phyloP scores from a whole-genome alignment of 1,140 invertebrate species.

The Ceratitis capitata region DNA sequence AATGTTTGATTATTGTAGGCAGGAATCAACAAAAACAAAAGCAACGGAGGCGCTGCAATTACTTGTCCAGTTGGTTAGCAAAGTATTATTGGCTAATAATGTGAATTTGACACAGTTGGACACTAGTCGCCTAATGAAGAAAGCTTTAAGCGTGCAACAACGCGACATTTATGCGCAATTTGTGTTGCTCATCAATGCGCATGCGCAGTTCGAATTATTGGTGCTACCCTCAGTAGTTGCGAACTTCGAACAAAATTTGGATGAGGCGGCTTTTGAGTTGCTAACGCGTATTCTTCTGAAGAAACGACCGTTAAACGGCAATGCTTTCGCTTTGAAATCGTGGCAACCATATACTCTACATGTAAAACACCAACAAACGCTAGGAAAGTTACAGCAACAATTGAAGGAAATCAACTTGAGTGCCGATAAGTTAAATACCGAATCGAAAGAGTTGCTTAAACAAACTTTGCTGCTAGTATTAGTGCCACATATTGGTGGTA shows the following conservation, averaged over 20 bases:
- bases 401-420: slow-evolving; percentile 43
- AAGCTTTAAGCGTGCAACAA: slow-evolving; percentile 69
- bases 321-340: slow-evolving; percentile 69
- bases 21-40: background rate
- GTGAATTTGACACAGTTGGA: slow-evolving; percentile 75
- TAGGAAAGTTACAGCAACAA: slow-evolving; percentile 46
- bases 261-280: slow-evolving; percentile 69
- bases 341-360: slow-evolving; percentile 76
- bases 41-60: slow-evolving; percentile 39
- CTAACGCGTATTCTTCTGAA: slow-evolving; percentile 74
- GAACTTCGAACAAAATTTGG: slow-evolving; percentile 70
- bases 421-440: slow-evolving; percentile 40
- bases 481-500: slow-evolving; percentile 52
- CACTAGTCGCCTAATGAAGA: slow-evolving; percentile 72
- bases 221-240: slow-evolving; percentile 76
- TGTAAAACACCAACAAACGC: slow-evolving; percentile 61
- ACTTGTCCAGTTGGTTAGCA: slow-evolving; percentile 48
- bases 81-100: slow-evolving; percentile 58
- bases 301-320: slow-evolving; percentile 73
- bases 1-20: slow-evolving; percentile 64
- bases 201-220: slow-evolving; percentile 77
- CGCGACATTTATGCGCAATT: slow-evolving; percentile 71
- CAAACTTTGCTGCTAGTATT: slow-evolving; percentile 51
- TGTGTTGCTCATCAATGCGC: slow-evolving; percentile 73
- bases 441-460: background rate